Percentiles rank a stretch among this genome's conserved stretches.
These are phyloP conservation scores for Ditylenchus weischeri DNA, from an alignment of 2,888 invertebrate genomes.

Conservation along the genomic window DNA sequence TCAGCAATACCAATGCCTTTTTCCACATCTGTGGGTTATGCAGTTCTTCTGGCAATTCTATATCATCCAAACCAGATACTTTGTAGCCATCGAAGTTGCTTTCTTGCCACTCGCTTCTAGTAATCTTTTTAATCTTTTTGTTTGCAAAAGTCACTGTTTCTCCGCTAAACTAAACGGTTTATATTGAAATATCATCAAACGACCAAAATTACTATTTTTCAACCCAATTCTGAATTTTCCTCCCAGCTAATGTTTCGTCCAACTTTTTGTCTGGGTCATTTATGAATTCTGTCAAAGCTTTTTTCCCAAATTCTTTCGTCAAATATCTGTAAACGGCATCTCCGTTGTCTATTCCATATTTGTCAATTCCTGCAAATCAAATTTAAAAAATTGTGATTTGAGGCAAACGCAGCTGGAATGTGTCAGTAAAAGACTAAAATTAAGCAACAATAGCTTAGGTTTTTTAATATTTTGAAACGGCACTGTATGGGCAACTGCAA, in stretches of 20 bases:
- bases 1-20: neutral
- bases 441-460: no score
- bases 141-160: no score
- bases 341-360: neutral
- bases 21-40: neutral
- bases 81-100: neutral
- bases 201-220: neutral
- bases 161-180: no score
- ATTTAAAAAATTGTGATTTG: no score
- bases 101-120: neutral
- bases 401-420: no score
- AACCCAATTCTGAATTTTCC: neutral
- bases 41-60: neutral
- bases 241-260: neutral
- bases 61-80: neutral
- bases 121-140: neutral
- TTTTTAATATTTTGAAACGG: no score
- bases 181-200: neutral
- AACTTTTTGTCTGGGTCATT: neutral
- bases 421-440: no score
- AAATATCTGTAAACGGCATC: neutral
- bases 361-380: conserved; percentile 3
- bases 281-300: neutral
- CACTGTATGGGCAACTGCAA: no score
- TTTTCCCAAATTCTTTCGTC: neutral